Evolutionary conservation across 2,888 invertebrate species (phyloP).

Genomic region (Phortica okadai): DNA sequence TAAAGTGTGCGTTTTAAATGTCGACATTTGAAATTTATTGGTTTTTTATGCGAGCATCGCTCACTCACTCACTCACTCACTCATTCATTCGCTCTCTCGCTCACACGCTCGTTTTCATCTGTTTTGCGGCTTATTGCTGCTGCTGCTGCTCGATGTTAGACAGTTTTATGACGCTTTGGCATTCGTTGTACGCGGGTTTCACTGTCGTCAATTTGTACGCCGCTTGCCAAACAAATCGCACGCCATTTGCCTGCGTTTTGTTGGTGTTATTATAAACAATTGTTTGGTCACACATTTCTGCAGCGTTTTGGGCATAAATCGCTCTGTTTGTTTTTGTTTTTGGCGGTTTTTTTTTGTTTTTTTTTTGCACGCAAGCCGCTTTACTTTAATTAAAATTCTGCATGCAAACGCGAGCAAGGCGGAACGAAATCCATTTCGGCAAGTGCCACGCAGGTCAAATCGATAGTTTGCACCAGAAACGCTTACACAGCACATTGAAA

Average conservation of each 20-base stretch:
- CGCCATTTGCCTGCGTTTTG: slow-evolving; percentile 5
- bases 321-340: background rate
- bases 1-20: slow-evolving; percentile 69
- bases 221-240: slow-evolving; percentile 7
- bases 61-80: slow-evolving; percentile 13
- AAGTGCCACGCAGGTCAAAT: slow-evolving; percentile 29
- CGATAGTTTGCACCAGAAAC: background rate
- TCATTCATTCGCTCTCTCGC: background rate
- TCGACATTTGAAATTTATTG: slow-evolving; percentile 67
- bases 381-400: slow-evolving; percentile 67
- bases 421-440: slow-evolving; percentile 5
- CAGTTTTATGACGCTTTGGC: background rate
- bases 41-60: slow-evolving; percentile 58
- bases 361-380: slow-evolving; percentile 60
- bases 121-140: background rate
- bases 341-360: background rate
- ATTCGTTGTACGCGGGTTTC: background rate
- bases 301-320: slow-evolving; percentile 3
- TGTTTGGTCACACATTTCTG: slow-evolving; percentile 8
- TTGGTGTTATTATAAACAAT: slow-evolving; percentile 13
- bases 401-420: slow-evolving; percentile 53
- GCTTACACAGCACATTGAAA: background rate
- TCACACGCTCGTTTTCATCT: background rate
- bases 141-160: background rate
- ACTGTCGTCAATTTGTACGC: slow-evolving; percentile 6